phyloP scores from a whole-genome alignment of 2,888 invertebrate genomes.

The Cerceris rybyensis region DNA sequence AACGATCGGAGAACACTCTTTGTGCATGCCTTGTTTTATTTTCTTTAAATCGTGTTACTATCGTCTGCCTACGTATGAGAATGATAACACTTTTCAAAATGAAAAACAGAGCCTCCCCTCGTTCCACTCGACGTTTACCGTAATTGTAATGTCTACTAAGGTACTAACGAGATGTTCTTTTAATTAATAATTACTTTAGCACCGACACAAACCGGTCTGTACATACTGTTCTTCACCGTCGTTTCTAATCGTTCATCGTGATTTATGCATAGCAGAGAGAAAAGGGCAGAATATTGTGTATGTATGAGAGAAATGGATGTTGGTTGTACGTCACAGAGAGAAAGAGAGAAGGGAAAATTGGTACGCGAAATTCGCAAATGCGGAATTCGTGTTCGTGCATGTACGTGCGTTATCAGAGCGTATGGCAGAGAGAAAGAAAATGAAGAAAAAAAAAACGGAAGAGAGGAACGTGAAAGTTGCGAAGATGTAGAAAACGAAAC shows the following conservation, averaged over 20 bases:
- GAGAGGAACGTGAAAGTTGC: slow-evolving; percentile 25
- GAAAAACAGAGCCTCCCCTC: slow-evolving; percentile 22
- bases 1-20: slow-evolving; percentile 30
- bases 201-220: slow-evolving; percentile 68
- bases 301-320: slow-evolving; percentile 32
- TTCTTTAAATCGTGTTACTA: neutral
- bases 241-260: slow-evolving; percentile 62
- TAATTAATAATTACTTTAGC: slow-evolving; percentile 68
- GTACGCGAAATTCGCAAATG: too few relatives aligned
- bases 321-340: slow-evolving; percentile 31
- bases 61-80: neutral
- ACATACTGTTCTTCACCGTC: slow-evolving; percentile 75
- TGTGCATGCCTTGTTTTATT: slow-evolving; percentile 12
- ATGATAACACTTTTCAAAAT: slow-evolving; percentile 4
- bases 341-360: neutral
- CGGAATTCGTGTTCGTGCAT: neutral
- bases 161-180: slow-evolving; percentile 65
- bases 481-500: slow-evolving; percentile 3
- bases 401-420: neutral
- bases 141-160: slow-evolving; percentile 55
- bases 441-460: neutral
- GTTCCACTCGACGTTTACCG: slow-evolving; percentile 34
- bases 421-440: neutral
- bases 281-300: slow-evolving; percentile 10
- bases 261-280: slow-evolving; percentile 47